Base-by-base conservation (phyloP, 2,888 invertebrate species). In the Heliconius erato region DNA sequence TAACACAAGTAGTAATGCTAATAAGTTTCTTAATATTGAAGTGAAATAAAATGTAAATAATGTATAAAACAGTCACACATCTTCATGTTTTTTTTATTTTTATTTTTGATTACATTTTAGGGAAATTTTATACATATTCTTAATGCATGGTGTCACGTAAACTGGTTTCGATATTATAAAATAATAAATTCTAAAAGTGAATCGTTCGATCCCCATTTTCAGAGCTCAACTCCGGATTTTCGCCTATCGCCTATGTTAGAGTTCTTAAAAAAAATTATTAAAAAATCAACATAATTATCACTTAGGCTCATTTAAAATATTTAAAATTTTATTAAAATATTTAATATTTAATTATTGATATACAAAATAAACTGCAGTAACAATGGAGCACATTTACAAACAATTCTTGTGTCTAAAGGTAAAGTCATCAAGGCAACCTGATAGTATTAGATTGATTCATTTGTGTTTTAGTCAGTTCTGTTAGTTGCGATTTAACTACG, bases 351-450 rank as follows among this genome's bases (percentile, higher is more conserved):
- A n/a, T n/a, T 28, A 54, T 54, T 54, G 19, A 54, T 28, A 74
- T 16, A 74, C 32, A 54, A 54, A 74, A 74, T 32, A 74, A 74
- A 9, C 19, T 74, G 26, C 12, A 54, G 35, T 3, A 74, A 83
- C 83, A 83, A 79, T 83, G 74, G 65, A 12, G 40, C 35, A 69
- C 63, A 81, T 81, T 83, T 76, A 81, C 76, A 81, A 81, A 83
- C 81, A 83, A 83, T 81, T 40, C 71, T 63, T 12, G 23, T 65
- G 65, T 26, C 79, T 69, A 71, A 23, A 54, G 49, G 16, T 19
- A 63, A 81, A 79, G 69, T 74, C 74, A 69, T 74, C 68, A 11
- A 74, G 59, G 69, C 63, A 69, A 49, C 74, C 11, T 76, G 49
- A 74, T 80, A 78, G 32, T 72, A 74, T 80, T 71, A 69, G 40